A percentile compares a stretch with the other conserved stretches of the same genome.
phyloP scores from a whole-genome alignment of 2,113 vertebrate species.

The Cynocephalus volans region DNA sequence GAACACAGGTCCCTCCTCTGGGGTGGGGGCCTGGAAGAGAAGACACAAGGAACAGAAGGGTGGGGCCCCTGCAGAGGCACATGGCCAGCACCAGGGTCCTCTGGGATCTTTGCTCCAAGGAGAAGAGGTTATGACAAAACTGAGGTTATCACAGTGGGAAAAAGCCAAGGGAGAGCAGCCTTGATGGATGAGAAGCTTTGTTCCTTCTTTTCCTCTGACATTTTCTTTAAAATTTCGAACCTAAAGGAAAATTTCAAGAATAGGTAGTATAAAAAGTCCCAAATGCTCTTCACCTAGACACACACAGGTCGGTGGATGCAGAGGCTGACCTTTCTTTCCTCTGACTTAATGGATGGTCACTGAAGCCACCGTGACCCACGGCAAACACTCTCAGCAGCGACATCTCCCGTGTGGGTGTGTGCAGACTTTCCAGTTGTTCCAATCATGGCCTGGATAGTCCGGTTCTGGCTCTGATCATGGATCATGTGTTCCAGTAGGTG shows the following conservation, averaged over 20 bases:
- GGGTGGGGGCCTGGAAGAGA: not conserved
- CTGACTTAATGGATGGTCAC: not conserved
- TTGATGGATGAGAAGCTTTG: not conserved
- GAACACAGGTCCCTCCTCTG: not conserved
- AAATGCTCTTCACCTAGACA: rapidly evolving
- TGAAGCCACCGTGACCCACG: too few relatives aligned
- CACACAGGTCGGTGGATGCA: rapidly evolving
- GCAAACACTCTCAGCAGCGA: not conserved
- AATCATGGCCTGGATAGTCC: not conserved
- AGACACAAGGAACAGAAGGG: not conserved
- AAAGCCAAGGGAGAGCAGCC: not conserved
- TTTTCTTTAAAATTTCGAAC: not conserved
- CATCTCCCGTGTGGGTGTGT: not conserved
- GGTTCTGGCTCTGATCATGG: not conserved
- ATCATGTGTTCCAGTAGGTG: not conserved
- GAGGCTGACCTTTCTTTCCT: not conserved
- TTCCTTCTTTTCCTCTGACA: not conserved
- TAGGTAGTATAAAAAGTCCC: rapidly evolving
- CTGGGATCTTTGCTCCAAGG: not conserved
- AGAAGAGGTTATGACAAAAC: not conserved
- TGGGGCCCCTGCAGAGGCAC: not conserved
- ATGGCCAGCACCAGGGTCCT: not conserved
- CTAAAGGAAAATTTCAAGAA: not conserved
- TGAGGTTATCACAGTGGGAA: not conserved
- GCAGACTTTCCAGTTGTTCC: not conserved